Evolutionary conservation across 1,140 invertebrate genomes (phyloP).

Genomic region (Theocolax elegans): DNA sequence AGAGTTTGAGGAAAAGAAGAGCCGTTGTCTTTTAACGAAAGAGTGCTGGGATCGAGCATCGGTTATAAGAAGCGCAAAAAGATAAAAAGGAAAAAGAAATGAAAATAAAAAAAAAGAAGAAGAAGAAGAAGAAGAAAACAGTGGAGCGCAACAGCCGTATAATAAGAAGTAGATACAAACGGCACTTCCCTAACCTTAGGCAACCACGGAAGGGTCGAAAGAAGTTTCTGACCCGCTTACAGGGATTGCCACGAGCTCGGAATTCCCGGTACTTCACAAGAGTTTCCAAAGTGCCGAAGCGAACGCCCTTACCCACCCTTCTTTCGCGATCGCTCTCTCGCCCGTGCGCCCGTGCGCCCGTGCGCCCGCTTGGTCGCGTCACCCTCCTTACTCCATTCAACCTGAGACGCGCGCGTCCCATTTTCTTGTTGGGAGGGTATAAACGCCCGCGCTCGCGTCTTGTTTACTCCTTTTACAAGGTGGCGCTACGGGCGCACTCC

Average conservation of each 20-base stretch:
- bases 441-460: slow-evolving; percentile 14
- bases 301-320: slow-evolving; percentile 52
- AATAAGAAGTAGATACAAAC: slow-evolving; percentile 46
- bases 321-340: slow-evolving; percentile 36
- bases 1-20: not conserved
- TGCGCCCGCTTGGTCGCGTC: too few relatives aligned
- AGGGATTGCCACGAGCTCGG: slow-evolving; percentile 53
- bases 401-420: not conserved
- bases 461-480: too few relatives aligned
- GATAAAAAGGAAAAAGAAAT: not conserved
- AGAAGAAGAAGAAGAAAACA: slow-evolving; percentile 15
- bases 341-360: slow-evolving; percentile 8
- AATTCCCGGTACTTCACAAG: slow-evolving; percentile 63
- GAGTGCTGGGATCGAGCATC: slow-evolving; percentile 19
- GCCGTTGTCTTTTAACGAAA: slow-evolving; percentile 10
- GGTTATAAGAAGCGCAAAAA: not conserved
- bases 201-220: slow-evolving; percentile 60
- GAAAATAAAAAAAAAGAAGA: slow-evolving; percentile 9
- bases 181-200: slow-evolving; percentile 60
- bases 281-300: slow-evolving; percentile 63
- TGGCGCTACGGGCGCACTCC: too few relatives aligned
- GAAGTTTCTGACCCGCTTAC: slow-evolving; percentile 68
- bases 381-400: slow-evolving; percentile 3
- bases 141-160: slow-evolving; percentile 31
- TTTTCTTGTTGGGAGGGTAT: slow-evolving; percentile 37